phyloP scores from a whole-genome alignment of 2,888 invertebrate genomes.

The Drosophila greeni region DNA sequence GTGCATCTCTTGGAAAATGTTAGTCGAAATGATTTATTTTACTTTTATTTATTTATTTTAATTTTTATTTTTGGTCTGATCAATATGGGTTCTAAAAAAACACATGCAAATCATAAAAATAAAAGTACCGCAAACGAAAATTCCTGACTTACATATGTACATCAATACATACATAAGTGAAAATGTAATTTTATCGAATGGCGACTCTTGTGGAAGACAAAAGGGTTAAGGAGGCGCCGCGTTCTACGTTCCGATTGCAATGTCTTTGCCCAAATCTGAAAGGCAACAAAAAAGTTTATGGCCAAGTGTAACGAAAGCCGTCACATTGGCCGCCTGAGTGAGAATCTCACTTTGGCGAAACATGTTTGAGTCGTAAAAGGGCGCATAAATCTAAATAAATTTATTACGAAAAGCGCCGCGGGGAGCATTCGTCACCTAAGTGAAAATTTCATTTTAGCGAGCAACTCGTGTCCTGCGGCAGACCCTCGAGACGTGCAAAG shows the following conservation, averaged over 20 bases:
- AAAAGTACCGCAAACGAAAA: not conserved
- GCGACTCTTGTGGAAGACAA: not conserved
- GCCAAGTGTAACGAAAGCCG: conserved; percentile 15
- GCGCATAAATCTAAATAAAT: conserved; percentile 3
- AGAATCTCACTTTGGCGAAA: conserved; percentile 14
- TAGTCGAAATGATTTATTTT: too few relatives aligned
- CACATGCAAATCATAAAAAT: not conserved
- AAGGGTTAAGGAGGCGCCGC: not conserved
- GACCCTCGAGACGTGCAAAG: conserved; percentile 26
- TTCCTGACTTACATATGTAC: not conserved
- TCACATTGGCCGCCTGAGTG: conserved; percentile 5
- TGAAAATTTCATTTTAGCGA: conserved; percentile 21
- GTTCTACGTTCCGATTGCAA: not conserved
- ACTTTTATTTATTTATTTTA: not conserved
- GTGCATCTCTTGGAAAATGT: too few relatives aligned
- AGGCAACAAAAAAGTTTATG: conserved; percentile 16
- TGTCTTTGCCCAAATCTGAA: conserved; percentile 8
- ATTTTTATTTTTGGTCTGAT: not conserved
- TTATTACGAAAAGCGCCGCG: conserved; percentile 15
- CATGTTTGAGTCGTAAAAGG: conserved; percentile 17
- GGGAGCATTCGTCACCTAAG: conserved; percentile 14
- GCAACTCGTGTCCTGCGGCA: conserved; percentile 8
- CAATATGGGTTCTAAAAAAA: not conserved
- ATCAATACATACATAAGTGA: not conserved
- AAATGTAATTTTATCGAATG: conserved; percentile 2